phyloP scores from a whole-genome alignment of 2,888 invertebrate genomes.

The Empis stercorea region DNA sequence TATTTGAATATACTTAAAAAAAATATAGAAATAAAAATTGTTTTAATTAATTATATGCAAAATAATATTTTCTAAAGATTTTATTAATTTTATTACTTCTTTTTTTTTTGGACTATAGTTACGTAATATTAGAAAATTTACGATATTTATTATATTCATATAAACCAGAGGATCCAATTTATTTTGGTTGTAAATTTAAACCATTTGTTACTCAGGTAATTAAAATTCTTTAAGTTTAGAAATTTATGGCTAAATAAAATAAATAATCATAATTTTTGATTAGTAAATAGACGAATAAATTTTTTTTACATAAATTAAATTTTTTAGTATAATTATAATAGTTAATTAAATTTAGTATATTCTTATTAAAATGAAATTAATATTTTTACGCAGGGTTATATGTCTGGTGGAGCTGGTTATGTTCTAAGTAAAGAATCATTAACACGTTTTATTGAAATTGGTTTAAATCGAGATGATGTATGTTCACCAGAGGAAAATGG shows the following conservation, averaged over 20 bases:
- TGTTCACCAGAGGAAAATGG: slow-evolving; percentile 39
- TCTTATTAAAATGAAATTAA: too few relatives aligned
- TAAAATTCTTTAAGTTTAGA: too few relatives aligned
- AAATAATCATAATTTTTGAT: too few relatives aligned
- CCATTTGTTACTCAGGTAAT: too few relatives aligned
- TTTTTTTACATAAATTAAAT: too few relatives aligned
- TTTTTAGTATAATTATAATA: too few relatives aligned
- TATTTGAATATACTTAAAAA: not conserved
- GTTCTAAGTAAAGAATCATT: slow-evolving; percentile 81
- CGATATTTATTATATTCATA: slow-evolving; percentile 67
- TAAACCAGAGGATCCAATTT: slow-evolving; percentile 55
- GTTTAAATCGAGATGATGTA: slow-evolving; percentile 47
- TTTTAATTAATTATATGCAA: not conserved
- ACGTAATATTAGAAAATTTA: slow-evolving; percentile 84
- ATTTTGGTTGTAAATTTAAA: slow-evolving; percentile 70
- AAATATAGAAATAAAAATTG: not conserved
- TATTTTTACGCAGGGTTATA: slow-evolving; percentile 62
- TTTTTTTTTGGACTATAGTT: slow-evolving; percentile 38
- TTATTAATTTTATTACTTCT: not conserved
- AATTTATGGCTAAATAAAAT: too few relatives aligned
- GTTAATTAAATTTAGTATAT: too few relatives aligned
- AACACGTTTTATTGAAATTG: slow-evolving; percentile 61
- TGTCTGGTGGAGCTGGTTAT: slow-evolving; percentile 91
- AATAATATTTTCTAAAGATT: not conserved
- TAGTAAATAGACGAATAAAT: too few relatives aligned